Evolutionary conservation across 1,140 invertebrate genomes (phyloP), one percentile per base, ranked within the genome.

Genomic region (Zelostemma sp.): DNA sequence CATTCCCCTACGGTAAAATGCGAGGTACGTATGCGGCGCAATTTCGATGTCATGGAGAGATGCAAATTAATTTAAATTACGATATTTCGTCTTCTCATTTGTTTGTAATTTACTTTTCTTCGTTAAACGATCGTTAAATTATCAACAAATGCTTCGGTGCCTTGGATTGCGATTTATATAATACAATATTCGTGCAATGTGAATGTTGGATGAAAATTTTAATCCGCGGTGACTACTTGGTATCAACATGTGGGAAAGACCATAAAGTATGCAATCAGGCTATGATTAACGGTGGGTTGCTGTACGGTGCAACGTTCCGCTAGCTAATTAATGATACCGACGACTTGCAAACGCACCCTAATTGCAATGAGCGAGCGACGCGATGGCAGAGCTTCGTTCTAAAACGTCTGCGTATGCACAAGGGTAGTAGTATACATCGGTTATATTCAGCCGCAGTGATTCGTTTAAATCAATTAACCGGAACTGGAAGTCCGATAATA

Each of bases 291-390:
- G 43, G 18, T 19, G 43, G 43, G 17, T 19, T 19, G 43, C 9
- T 46, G 3, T 18, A 19, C 43, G 18, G 43, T 17, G 43, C 12
- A 46, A 19, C 16, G 43, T 46, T 46, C 17, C 43, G 43, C 16
- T 46, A 11, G 14, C 43, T 46, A 46, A 46, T 46, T 46, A 46
- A 46, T 46, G 43, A 46, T 46, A 46, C 16, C 17, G 43, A 46
- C 43, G 43, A 46, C 43, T 46, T 46, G 43, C 43, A 18, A 46
- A 46, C 43, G 43, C 43, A 46, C 43, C 43, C 43, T 46, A 46
- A 46, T 46, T 46, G 43, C 43, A 46, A 46, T 19, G 17, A 46
- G 43, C 16, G 43, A 46, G 12, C 15, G 40, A 43, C 40, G 40
- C 40, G 40, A 43, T 43, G 40, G 40, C 11, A 16, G 40, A 43